phyloP scores from a whole-genome alignment of 2,888 invertebrate genomes.

The Eupsilia transversa region DNA sequence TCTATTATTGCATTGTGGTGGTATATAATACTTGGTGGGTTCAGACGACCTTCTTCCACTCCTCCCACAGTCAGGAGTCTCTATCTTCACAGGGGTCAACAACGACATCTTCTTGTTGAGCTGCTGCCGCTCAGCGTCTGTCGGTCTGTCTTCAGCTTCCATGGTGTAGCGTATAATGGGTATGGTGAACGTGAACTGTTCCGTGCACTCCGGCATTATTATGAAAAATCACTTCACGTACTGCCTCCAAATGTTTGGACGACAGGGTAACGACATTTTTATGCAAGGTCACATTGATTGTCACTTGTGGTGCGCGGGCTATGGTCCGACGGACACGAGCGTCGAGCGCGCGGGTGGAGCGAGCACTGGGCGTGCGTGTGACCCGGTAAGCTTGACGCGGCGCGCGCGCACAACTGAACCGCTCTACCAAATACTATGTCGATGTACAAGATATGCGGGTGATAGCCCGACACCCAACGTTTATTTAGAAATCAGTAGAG shows the following conservation, averaged over 20 bases:
- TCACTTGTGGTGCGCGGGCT: conserved; percentile 60
- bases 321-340: conserved; percentile 70
- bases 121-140: conserved; percentile 79
- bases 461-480: conserved; percentile 67
- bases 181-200: conserved; percentile 85
- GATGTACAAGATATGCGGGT: conserved; percentile 69
- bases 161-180: conserved; percentile 88
- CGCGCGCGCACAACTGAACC: conserved; percentile 67
- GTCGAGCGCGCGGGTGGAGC: conserved; percentile 71
- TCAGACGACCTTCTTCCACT: conserved; percentile 85
- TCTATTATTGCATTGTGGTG: conserved; percentile 87
- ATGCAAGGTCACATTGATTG: conserved; percentile 57
- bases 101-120: conserved; percentile 86
- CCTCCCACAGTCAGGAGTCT: conserved; percentile 84
- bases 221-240: conserved; percentile 77
- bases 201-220: conserved; percentile 89
- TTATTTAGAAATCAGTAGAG: conserved; percentile 72
- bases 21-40: conserved; percentile 85
- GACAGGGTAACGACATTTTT: conserved; percentile 79
- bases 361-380: conserved; percentile 61
- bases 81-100: conserved; percentile 86
- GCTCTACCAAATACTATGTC: conserved; percentile 64
- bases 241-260: conserved; percentile 55
- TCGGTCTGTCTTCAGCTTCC: conserved; percentile 83
- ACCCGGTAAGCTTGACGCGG: conserved; percentile 61